Conservation (phyloP, 2,888 invertebrate species). For the Drosophila kanekoi region DNA sequence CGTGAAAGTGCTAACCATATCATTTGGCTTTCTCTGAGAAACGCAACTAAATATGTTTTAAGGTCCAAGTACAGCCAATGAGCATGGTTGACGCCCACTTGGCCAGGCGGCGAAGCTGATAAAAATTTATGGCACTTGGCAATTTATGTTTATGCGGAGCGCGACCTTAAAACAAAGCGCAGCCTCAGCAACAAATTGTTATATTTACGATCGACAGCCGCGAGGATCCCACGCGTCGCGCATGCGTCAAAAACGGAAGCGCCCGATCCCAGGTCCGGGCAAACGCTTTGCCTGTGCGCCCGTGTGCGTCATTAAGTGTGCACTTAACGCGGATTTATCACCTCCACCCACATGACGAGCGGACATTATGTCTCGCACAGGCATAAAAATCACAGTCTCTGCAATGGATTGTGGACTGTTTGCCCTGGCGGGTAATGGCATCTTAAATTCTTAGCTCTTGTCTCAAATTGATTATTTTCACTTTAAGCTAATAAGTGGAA, state of each 20-base stretch:
- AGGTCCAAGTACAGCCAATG: conserved; percentile 26
- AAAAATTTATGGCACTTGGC: conserved; percentile 76
- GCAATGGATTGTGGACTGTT: conserved; percentile 4
- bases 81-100: conserved; percentile 31
- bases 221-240: conserved; percentile 70
- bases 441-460: conserved; percentile 1
- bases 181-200: conserved; percentile 68
- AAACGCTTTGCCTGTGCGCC: conserved; percentile 1
- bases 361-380: conserved; percentile 10
- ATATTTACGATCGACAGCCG: conserved; percentile 68
- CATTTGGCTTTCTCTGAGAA: not conserved
- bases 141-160: conserved; percentile 52
- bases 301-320: conserved; percentile 69
- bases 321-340: conserved; percentile 83
- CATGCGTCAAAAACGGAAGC: conserved; percentile 73
- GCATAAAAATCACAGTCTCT: conserved; percentile 45
- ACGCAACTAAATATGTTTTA: conserved; percentile 1
- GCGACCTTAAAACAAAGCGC: conserved; percentile 46
- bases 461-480: conserved; percentile 30
- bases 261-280: conserved; percentile 5
- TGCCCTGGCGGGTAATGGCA: not conserved
- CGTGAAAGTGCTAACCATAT: conserved; percentile 19
- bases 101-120: conserved; percentile 50
- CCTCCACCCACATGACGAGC: conserved; percentile 68
- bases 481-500: conserved; percentile 12